Conservation (phyloP, 2,113 vertebrate species). For the Baryphthengus martii region DNA sequence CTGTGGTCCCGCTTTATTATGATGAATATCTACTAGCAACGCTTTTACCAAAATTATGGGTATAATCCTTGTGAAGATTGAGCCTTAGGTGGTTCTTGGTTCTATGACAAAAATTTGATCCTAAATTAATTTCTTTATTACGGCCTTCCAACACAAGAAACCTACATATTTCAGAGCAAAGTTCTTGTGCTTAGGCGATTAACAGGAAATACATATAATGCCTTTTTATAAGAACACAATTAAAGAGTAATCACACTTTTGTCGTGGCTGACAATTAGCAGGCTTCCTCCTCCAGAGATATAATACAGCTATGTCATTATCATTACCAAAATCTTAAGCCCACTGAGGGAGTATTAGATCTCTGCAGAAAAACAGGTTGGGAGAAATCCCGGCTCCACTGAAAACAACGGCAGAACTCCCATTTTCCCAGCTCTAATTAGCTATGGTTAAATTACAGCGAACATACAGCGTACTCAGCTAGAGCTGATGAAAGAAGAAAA, state of each 20-base stretch:
- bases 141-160: background rate
- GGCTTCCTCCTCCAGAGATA: slow-evolving; percentile 9
- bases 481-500: slow-evolving; percentile 4
- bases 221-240: slow-evolving; percentile 37
- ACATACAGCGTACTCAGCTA: background rate
- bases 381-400: slow-evolving; percentile 19
- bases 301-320: slow-evolving; percentile 45
- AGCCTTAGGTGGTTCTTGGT: background rate
- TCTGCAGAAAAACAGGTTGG: slow-evolving; percentile 14
- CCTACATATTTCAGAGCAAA: background rate
- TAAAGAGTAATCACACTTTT: slow-evolving; percentile 56
- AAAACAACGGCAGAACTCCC: slow-evolving; percentile 45
- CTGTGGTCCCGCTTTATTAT: background rate
- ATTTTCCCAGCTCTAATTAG: slow-evolving; percentile 52
- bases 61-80: background rate
- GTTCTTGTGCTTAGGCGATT: slow-evolving; percentile 3
- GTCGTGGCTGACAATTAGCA: slow-evolving; percentile 38
- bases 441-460: slow-evolving; percentile 55
- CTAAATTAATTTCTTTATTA: background rate
- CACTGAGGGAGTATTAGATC: slow-evolving; percentile 45
- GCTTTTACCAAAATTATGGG: background rate
- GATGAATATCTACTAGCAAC: background rate
- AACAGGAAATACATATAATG: slow-evolving; percentile 18
- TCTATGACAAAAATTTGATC: background rate
- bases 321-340: slow-evolving; percentile 51